Evolutionary conservation across 2,888 invertebrate genomes (phyloP), one percentile per base, ranked within the genome.

Genomic region (Alloplasta piceator): DNA sequence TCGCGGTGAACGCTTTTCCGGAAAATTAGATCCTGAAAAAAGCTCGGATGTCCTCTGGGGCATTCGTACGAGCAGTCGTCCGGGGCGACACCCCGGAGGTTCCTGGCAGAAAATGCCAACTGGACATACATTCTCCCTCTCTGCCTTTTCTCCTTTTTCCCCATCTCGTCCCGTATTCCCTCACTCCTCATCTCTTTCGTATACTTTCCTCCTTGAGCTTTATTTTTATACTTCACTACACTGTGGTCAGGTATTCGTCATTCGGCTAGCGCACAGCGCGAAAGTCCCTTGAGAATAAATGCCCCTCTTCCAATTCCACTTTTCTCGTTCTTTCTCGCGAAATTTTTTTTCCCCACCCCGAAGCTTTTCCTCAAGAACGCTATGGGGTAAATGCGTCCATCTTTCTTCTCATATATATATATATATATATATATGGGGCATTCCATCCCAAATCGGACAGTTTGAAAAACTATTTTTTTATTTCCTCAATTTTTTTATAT

Each of bases 11-110:
- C 61, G 79, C 43, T 82, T 76, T 71, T 79, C 75, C 67, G 56
- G 82, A 75, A 76, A 79, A 82, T 79, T 76, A 79, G 79, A 82
- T 82, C 67, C 71, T 50, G 58, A 63, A 43, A 71, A 72, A 64
- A 43, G 50, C 50, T n/a, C 43, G 71, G 66, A 12, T 66, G 64
- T 12, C 56, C 58, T 73, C 46, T 63, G 73, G 64, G 56, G 36
- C n/a, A 48, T 58, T 43, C 60, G 60, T 60, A 60, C 50, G 71
- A 38, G 60, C 60, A 50, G 71, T 71, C 67, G 52, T 68, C 48
- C 67, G 41, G 66, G 63, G 43, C 38, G 76, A 68, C 72, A 72
- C 55, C 43, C 16, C 14, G n/a, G 12, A 38, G 75, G 16, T 66
- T 52, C 48, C 71, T 43, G 48, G 43, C 50, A 14, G 63, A 36